Evolutionary conservation across 2,888 invertebrate species (phyloP), one percentile per base, ranked within the genome.

Genomic region (Lissocephala sabroskyi): DNA sequence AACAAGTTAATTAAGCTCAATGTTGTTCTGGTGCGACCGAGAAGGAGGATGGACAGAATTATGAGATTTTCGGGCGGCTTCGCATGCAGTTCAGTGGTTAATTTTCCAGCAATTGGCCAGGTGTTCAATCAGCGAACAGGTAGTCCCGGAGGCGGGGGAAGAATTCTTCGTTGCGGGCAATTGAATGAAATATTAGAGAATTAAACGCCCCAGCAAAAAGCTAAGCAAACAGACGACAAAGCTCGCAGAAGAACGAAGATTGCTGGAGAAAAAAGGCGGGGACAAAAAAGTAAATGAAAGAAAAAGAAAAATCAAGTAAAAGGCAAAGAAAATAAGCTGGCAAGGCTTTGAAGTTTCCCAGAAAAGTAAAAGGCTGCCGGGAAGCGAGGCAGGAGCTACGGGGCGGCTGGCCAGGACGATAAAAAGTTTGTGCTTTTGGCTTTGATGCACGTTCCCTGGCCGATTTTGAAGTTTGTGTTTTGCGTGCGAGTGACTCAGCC

Each of bases 1-100:
- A 79, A 80, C 77, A 81, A 79, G 79, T 79, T 71, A 76, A 79
- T 79, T 80, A 79, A 61, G 59, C 59, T 56, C 57, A 5, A 9
- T 35, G 16, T 29, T 44, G 16, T 39, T 49, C 35, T n/a, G 14
- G 43, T 37, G n/a, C n/a, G n/a, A n/a, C n/a, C n/a, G n/a, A n/a
- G n/a, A n/a, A n/a, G n/a, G n/a, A n/a, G n/a, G n/a, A n/a, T n/a
- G n/a, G n/a, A n/a, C n/a, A n/a, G n/a, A n/a, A n/a, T n/a, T n/a
- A n/a, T 44, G 49, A 54, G 62, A 52, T 62, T 62, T 57, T 52
- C 58, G 53, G 41, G 53, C 26, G 36, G 18, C 17, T 11, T 36
- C 18, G 65, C 41, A 45, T 56, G 52, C 45, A 40, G 60, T 37
- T 41, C n/a, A 11, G 13, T 28, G 29, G n/a, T 29, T 4, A 26